These are phyloP conservation scores for Pitangus sulphuratus DNA, from an alignment of 2,797 vertebrate genomes.

Conservation along the genomic window DNA sequence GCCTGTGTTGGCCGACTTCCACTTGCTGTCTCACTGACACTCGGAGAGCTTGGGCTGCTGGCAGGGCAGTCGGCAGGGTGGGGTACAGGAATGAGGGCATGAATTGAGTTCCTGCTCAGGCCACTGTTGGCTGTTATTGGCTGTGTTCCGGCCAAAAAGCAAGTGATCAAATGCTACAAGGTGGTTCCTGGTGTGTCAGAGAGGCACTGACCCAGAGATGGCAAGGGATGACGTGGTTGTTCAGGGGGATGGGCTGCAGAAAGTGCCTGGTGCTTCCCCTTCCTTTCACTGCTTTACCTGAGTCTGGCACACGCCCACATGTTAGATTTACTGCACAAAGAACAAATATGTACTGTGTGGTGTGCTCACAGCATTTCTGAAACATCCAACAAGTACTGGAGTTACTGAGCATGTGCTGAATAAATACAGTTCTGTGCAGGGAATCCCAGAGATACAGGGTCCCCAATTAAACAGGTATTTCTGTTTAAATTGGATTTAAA, in stretches of 20 bases:
- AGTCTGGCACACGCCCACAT: not conserved
- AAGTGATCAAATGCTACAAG: not conserved
- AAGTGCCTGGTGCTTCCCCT: not conserved
- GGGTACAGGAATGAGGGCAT: not conserved
- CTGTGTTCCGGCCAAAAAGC: not conserved
- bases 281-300: not conserved
- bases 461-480: not conserved
- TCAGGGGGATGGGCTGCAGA: not conserved
- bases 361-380: not conserved
- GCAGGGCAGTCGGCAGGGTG: not conserved
- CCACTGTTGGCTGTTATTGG: not conserved
- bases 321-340: not conserved
- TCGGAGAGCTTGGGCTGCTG: not conserved
- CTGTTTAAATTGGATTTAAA: not conserved
- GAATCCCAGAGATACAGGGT: not conserved
- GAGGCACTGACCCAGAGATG: not conserved
- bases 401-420: not conserved
- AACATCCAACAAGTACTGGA: not conserved
- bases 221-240: rapidly evolving
- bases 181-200: not conserved
- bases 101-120: not conserved
- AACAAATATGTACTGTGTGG: not conserved
- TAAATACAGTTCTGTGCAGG: not conserved
- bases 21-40: not conserved
- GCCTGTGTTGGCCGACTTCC: not conserved